Evolutionary conservation across 2,888 invertebrate genomes (phyloP), one percentile per base, ranked within the genome.

Genomic region (Clostera curtula): DNA sequence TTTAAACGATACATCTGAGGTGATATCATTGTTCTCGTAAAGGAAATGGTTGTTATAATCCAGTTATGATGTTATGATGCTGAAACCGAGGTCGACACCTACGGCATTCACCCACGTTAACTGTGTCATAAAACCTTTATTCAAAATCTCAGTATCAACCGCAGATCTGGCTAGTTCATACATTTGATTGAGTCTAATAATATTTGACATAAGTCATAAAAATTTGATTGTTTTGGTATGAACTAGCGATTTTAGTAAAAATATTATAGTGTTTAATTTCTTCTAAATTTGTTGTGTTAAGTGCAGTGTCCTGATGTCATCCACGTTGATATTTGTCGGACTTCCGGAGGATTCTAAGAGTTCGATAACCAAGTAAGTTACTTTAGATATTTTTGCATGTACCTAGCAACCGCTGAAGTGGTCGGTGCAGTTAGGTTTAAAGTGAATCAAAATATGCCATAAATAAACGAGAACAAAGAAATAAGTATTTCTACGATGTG

Each of bases 271-370:
- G 27, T 30, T 20, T 32, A 14, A 8, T 48, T 46, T 32, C 35
- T 55, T 62, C 45, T 42, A 40, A 45, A 44, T 48, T 36, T 38
- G 23, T 29, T 35, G 53, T 60, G 56, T 46, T 42, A 43, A 31
- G 50, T 59, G 56, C 43, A 36, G 37, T 49, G 39, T 44, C 49
- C 68, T 52, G 52, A 89, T 89, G 89, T 88, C 89, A 59, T 89
- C 89, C 25, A 88, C 89, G 19, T 67, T 85, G 27, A 85, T 87
- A 34, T 88, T 83, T 53, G 82, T 87, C 37, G 89, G 89, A 33
- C 53, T 88, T 38, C 77, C 75, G 22, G 85, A 87, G 48, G 85
- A 85, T 46, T 84, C 79, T 36, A 88, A 86, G 58, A 87, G 88
- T 55, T 89, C 88, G 20, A 89, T 90, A 74, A 89, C 74, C 42